Conservation (phyloP, 1,140 invertebrate species). For the Ips typographus region DNA sequence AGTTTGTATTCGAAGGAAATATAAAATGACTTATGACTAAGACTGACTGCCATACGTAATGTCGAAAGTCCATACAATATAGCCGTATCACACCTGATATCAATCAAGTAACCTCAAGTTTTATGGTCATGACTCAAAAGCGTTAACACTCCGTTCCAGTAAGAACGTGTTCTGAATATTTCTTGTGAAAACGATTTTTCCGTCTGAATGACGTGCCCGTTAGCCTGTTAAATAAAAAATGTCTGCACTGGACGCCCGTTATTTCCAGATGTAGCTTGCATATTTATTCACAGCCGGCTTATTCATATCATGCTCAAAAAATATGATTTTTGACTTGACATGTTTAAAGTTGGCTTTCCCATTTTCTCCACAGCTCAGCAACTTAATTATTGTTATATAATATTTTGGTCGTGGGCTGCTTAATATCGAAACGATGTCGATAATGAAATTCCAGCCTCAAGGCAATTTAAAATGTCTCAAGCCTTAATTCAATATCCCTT, state of each 20-base stretch:
- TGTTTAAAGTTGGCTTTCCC: neutral
- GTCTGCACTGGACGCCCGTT: conserved; percentile 12
- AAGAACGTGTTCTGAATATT: conserved; percentile 17
- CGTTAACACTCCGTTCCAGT: conserved; percentile 20
- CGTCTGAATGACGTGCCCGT: conserved; percentile 20
- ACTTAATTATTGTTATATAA: neutral
- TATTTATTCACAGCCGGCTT: conserved; percentile 22
- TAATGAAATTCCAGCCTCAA: neutral
- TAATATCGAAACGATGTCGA: neutral
- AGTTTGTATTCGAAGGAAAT: too few relatives aligned
- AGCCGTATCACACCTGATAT: neutral
- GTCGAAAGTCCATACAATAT: neutral
- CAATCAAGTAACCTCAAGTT: conserved; percentile 17
- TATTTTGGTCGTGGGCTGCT: neutral
- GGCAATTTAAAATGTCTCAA: neutral
- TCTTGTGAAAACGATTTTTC: conserved; percentile 21
- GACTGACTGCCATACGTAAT: too few relatives aligned
- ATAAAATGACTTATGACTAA: too few relatives aligned
- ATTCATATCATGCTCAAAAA: conserved; percentile 3
- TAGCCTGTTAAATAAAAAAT: conserved; percentile 22
- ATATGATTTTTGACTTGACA: conserved; percentile 8
- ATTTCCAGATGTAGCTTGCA: conserved; percentile 16
- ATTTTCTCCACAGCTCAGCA: neutral
- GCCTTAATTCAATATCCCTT: conserved; percentile 29
- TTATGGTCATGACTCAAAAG: conserved; percentile 16